Conservation (phyloP, 92 coral and sea anemone species). For the Bergia puertoricense region DNA sequence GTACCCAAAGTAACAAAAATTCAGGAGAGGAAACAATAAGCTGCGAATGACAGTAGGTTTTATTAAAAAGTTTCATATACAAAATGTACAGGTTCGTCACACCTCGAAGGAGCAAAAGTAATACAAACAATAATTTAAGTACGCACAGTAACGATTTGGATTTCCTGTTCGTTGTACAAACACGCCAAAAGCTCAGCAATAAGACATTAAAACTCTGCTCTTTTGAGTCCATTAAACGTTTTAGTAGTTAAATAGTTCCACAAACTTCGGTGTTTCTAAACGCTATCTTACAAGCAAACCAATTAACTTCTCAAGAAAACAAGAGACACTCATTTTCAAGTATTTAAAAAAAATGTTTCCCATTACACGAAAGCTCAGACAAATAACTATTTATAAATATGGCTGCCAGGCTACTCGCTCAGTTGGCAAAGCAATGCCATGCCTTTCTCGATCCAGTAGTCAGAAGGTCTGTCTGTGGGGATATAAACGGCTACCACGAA, state of each 20-base stretch:
- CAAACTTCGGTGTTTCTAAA: not conserved
- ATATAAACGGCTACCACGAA: constrained; percentile 95
- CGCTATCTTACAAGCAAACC: not conserved
- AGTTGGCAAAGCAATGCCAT: constrained; percentile 94
- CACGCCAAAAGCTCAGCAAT: not conserved
- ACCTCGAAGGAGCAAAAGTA: not conserved
- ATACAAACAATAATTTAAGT: not conserved
- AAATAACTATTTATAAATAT: constrained; percentile 1
- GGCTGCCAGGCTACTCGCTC: constrained; percentile 61
- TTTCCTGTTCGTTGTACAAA: not conserved
- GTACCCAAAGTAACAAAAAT: not conserved
- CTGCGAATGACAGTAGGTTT: not conserved
- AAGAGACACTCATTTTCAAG: not conserved
- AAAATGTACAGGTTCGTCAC: constrained; percentile 30
- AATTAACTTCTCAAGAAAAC: not conserved
- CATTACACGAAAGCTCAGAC: constrained; percentile 24
- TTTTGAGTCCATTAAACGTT: not conserved
- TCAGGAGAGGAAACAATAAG: not conserved
- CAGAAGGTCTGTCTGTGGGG: constrained; percentile 83
- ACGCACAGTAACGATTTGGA: not conserved
- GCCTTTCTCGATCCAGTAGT: constrained; percentile 98
- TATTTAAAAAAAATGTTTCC: not conserved
- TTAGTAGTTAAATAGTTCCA: not conserved
- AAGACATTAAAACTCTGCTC: not conserved
- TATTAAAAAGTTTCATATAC: constrained; percentile 21